Base-by-base conservation (phyloP, 2,113 vertebrate genomes). In the Xyrauchen texanus region DNA sequence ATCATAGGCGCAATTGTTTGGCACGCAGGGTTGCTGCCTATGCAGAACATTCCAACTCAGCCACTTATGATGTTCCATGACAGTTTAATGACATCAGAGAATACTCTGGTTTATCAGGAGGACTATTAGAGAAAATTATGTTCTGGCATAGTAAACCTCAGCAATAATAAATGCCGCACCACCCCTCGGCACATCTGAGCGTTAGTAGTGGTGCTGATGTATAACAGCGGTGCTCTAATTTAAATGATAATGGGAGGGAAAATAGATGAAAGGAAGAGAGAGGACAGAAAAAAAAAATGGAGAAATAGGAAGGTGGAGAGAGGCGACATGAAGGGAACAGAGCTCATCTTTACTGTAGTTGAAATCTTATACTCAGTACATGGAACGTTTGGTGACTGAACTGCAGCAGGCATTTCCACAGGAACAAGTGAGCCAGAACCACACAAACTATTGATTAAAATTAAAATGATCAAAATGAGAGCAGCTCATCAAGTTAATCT, bases 311-410 rank as follows among this genome's bases (percentile, higher is more conserved):
- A 52, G 16, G 45, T 65, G 55, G 49, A 47, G 57, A 13, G 21
- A 34, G 21, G 21, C 1, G 21, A 12, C 11, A 13, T 46, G 68
- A 2, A 11, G 8, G 15, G 60, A 64, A 34, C 21, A 4, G 12
- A 60, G 15, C 51, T 47, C 45, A 77, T 77, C 66, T 76, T 65
- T n/a, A 77, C 21, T 13, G 66, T 63, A 52, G 51, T 49, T 6
- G 3, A 15, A 60, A 21, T 78, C 52, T 58, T 52, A 11, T 21
- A 34, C 21, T 34, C 21, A 47, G 45, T 64, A 55, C 45, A 44
- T 47, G 21, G 57, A 65, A 62, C 77, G 11, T 13, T 44, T 64
- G 46, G 77, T 60, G 79, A 68, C 79, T 76, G 74, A 68, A 77
- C 75, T 34, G 52, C 74, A 74, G 46, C 60, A 44, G 16, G 66